Evolutionary conservation across 2,113 vertebrate genomes (phyloP).

Genomic region (Rhynchomys soricoides): DNA sequence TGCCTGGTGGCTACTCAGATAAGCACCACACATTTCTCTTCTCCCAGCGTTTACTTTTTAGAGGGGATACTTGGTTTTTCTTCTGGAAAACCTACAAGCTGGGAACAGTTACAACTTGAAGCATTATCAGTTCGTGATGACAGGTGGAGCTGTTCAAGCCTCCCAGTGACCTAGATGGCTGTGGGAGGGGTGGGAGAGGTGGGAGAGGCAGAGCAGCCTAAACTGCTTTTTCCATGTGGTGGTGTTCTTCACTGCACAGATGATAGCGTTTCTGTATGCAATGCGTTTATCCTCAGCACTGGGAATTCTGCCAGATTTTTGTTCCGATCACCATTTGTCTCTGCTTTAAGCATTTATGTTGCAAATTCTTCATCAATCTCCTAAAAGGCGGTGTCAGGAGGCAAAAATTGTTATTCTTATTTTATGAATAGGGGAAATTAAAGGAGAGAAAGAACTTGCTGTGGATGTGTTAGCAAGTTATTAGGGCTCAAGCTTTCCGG

Average conservation of each 20-base stretch:
- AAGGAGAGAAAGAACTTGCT: neutral
- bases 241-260: neutral
- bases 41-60: slow-evolving; percentile 9
- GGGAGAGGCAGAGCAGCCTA: neutral
- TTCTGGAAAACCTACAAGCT: neutral
- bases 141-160: slow-evolving; percentile 21
- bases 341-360: neutral
- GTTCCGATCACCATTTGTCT: slow-evolving; percentile 11
- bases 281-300: neutral
- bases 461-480: neutral
- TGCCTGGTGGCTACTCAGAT: slow-evolving; percentile 44
- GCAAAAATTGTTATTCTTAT: slow-evolving; percentile 10
- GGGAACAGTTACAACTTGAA: slow-evolving; percentile 7
- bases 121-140: neutral
- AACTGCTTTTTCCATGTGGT: neutral
- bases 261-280: neutral
- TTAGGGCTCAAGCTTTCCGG: slow-evolving; percentile 2
- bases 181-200: neutral
- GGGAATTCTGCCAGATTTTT: slow-evolving; percentile 23
- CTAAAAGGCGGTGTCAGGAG: neutral
- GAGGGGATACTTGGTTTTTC: neutral
- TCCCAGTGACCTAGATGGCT: neutral
- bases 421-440: slow-evolving; percentile 7
- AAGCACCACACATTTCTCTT: neutral
- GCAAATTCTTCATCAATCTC: neutral